Conservation (phyloP, 2,797 vertebrate species). For the Poeciliopsis paucimaculata region DNA sequence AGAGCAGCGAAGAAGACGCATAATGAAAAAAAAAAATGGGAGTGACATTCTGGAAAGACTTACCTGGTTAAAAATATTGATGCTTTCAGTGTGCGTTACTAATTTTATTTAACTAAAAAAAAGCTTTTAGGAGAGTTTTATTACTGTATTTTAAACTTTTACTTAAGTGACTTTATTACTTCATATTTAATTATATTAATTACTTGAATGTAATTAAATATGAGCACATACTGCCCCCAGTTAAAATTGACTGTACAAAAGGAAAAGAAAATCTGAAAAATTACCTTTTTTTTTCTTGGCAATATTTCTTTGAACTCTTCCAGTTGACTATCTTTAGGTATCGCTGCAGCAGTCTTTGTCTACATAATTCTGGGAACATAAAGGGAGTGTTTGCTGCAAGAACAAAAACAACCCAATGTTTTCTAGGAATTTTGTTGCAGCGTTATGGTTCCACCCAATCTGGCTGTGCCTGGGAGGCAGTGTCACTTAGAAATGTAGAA, state of each 20-base stretch:
- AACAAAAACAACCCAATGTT: neutral
- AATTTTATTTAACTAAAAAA: too few species aligned
- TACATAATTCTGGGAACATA: neutral
- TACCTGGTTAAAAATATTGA: neutral
- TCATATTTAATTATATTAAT: too few species aligned
- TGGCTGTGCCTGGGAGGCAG: neutral
- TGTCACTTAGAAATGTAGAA: neutral
- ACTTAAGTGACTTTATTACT: too few species aligned
- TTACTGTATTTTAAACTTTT: too few species aligned
- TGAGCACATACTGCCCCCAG: neutral
- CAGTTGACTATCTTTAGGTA: neutral
- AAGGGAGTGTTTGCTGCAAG: neutral
- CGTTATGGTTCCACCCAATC: neutral
- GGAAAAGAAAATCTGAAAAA: neutral
- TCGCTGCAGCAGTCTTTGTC: neutral
- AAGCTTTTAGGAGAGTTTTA: too few species aligned
- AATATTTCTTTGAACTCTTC: neutral
- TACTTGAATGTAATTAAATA: neutral
- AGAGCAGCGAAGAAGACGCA: neutral
- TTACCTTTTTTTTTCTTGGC: neutral
- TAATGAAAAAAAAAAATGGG: neutral
- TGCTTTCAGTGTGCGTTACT: neutral
- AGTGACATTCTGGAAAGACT: neutral
- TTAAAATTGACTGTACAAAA: neutral
- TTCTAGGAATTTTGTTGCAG: neutral